Evolutionary conservation across 2,797 vertebrate genomes (phyloP), one percentile per base, ranked within the genome.

Genomic region (Meriones psammophilus): DNA sequence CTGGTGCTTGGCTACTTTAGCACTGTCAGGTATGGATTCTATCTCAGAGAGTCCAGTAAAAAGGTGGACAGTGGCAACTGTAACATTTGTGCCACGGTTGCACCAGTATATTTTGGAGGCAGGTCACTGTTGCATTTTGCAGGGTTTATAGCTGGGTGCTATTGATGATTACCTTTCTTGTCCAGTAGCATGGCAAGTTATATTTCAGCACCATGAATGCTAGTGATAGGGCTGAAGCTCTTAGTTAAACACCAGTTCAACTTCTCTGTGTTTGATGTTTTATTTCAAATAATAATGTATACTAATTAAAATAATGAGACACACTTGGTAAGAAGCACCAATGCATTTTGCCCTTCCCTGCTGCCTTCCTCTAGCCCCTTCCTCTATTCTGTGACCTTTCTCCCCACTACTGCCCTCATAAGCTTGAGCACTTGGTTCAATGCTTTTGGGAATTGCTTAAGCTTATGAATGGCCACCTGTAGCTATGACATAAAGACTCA

Each of bases 361-460:
- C 0, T 8, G 0, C 26, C 22, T 33, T 42, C 36, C 3, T 60
- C 17, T 26, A 5, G 10, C 33, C 12, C 14, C 73, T 66, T 3
- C 17, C 20, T 69, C 33, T 54, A 1, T 22, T 20, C n/a, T 3
- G 0, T 56, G 2, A 1, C 15, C 8, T 2, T 20, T 17, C 20
- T 81, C 8, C 12, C 14, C 1, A 3, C 36, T 50, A 28, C 73
- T 60, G 3, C 26, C 12, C 33, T 81, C 54, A 0, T 28, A 30
- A 76, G 24, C 80, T 33, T 22, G 30, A 85, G 22, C 46, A 18
- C 28, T 88, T 46, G 58, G 30, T 5, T 81, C 56, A 76, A 13
- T 33, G 46, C 42, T 85, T 89, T 77, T 0, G 73, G 89, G 62
- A 86, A 58, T 80, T 91, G 50, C 17, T 46, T 14, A 15, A 1